A percentile compares a stretch with the other conserved stretches of the same genome.
These are phyloP conservation scores for Ictalurus punctatus DNA, from an alignment of 2,113 vertebrate species.

Conservation along the genomic window DNA sequence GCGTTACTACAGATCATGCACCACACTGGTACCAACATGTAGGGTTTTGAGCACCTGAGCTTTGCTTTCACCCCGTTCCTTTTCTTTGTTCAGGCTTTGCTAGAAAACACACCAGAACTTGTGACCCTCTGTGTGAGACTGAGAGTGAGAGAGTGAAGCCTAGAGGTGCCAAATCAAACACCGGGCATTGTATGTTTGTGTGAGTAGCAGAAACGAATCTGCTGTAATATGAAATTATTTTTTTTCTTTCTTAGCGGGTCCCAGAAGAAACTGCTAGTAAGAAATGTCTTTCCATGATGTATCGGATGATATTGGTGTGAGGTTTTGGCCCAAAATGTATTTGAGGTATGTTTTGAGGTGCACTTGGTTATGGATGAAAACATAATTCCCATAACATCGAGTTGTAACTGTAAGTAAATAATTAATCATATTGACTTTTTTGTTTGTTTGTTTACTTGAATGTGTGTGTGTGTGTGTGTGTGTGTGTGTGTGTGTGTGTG, in stretches of 20 bases:
- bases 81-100: neutral
- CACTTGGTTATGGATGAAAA: neutral
- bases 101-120: neutral
- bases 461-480: neutral
- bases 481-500: neutral
- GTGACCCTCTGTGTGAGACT: neutral
- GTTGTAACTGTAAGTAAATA: neutral
- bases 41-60: neutral
- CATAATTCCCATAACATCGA: neutral
- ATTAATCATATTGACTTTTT: neutral
- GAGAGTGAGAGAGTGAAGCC: too few species aligned
- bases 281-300: neutral
- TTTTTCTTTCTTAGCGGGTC: neutral
- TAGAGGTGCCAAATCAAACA: slow-evolving; percentile 8
- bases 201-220: neutral
- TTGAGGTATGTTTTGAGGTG: neutral
- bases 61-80: neutral
- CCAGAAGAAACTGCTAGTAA: neutral
- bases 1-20: neutral
- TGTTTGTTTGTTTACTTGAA: neutral
- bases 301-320: neutral
- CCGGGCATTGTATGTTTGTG: neutral
- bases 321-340: neutral
- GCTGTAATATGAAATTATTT: neutral
- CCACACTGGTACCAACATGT: neutral